Evolutionary conservation across 1,140 invertebrate genomes (phyloP).

Genomic region (fruit fly (Drosophila melanogaster)): DNA sequence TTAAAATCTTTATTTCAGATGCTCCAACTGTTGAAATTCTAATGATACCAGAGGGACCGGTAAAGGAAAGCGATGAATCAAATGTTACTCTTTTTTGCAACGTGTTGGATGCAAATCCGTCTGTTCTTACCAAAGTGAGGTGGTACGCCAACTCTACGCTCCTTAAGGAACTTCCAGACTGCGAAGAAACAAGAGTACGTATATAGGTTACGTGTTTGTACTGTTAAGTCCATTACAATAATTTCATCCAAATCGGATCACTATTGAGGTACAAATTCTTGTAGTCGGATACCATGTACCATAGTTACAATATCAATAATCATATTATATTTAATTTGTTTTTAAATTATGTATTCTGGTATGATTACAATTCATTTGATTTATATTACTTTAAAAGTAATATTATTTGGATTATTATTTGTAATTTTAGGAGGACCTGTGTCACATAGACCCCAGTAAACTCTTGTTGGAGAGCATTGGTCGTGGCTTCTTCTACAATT

Average conservation of each 20-base stretch:
- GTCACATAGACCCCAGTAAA: constrained; percentile 93
- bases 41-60: constrained; percentile 90
- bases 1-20: constrained; percentile 85
- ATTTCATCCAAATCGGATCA: too few relatives aligned
- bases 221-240: too few relatives aligned
- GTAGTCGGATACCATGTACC: too few relatives aligned
- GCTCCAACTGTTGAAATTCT: constrained; percentile 91
- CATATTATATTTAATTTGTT: too few relatives aligned
- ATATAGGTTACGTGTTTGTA: not conserved
- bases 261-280: too few relatives aligned
- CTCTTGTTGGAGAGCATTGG: constrained; percentile 92
- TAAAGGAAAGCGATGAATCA: constrained; percentile 91
- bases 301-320: too few relatives aligned
- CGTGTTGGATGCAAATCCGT: constrained; percentile 89
- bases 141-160: constrained; percentile 94
- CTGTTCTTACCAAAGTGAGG: constrained; percentile 87
- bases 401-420: not conserved
- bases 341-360: too few relatives aligned
- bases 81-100: constrained; percentile 94
- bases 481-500: constrained; percentile 95
- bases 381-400: too few relatives aligned
- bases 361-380: too few relatives aligned
- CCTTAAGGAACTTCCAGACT: constrained; percentile 93
- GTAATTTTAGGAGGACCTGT: constrained; percentile 86
- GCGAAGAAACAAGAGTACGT: constrained; percentile 83